phyloP scores from a whole-genome alignment of 2,113 vertebrate species.

The Neotragus pygmaeus region DNA sequence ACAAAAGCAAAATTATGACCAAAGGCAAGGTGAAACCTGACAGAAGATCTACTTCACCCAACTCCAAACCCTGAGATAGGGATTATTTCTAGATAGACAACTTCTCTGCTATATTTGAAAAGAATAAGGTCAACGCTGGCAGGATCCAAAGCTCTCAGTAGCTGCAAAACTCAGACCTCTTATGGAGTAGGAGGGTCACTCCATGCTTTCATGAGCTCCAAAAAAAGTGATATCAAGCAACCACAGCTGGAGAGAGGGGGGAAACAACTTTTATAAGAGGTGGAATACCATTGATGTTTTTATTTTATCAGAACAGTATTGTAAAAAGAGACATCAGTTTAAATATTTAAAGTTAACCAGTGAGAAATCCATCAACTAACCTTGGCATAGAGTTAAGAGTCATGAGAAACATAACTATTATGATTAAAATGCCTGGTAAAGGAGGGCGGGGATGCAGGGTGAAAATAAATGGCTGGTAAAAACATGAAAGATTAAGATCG shows the following conservation, averaged over 20 bases:
- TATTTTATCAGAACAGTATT: neutral
- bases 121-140: neutral
- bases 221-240: neutral
- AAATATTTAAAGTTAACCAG: neutral
- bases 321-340: neutral
- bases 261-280: neutral
- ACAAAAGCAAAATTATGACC: neutral
- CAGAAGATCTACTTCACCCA: neutral
- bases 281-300: neutral
- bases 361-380: neutral
- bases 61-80: neutral
- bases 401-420: neutral
- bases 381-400: neutral
- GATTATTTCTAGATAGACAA: neutral
- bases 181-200: neutral
- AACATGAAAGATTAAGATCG: conserved; percentile 13
- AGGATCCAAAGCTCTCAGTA: neutral
- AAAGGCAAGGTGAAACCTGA: neutral
- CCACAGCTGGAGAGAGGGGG: neutral
- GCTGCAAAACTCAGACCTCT: neutral
- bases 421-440: conserved; percentile 24
- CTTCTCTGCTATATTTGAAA: neutral
- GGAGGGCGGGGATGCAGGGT: neutral
- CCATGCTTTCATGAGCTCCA: neutral
- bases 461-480: neutral